Conservation (phyloP, 2,113 vertebrate species). For the Falco punctatus region DNA sequence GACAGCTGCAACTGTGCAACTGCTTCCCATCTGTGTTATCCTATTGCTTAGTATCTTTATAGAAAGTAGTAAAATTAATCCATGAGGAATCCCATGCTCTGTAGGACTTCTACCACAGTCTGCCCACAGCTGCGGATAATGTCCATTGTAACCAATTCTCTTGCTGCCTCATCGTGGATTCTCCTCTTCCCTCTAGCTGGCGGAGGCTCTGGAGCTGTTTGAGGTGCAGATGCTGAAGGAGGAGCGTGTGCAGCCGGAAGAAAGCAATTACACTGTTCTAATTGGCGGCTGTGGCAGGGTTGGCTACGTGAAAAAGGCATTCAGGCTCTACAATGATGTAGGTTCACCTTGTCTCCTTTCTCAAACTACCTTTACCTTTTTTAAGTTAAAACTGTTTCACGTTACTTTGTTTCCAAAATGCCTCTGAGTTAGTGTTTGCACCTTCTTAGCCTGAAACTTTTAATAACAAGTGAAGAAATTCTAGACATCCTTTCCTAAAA, state of each 20-base stretch:
- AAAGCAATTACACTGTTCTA: constrained; percentile 90
- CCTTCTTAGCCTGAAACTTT: background rate
- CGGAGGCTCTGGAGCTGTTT: constrained; percentile 89
- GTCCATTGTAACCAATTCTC: background rate
- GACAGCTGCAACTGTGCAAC: background rate
- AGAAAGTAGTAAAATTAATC: background rate
- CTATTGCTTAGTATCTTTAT: rapidly evolving
- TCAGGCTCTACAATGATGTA: constrained; percentile 92
- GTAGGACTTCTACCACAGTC: background rate
- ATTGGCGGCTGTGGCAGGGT: constrained; percentile 91
- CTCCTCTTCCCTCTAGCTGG: constrained; percentile 74
- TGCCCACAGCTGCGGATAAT: background rate
- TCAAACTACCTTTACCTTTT: background rate
- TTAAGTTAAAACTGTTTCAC: background rate
- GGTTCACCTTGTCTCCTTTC: background rate
- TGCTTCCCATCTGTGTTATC: rapidly evolving
- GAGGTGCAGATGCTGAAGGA: constrained; percentile 88
- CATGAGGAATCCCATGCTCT: background rate
- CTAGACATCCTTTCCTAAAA: background rate
- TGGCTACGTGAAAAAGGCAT: constrained; percentile 89
- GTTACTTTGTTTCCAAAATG: background rate
- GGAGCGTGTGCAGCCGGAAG: constrained; percentile 83
- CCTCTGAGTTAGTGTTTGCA: background rate
- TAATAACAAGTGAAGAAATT: background rate
- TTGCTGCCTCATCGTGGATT: background rate